Evolutionary conservation across 2,113 vertebrate genomes (phyloP), one percentile per base, ranked within the genome.

Genomic region (Panurus biarmicus): DNA sequence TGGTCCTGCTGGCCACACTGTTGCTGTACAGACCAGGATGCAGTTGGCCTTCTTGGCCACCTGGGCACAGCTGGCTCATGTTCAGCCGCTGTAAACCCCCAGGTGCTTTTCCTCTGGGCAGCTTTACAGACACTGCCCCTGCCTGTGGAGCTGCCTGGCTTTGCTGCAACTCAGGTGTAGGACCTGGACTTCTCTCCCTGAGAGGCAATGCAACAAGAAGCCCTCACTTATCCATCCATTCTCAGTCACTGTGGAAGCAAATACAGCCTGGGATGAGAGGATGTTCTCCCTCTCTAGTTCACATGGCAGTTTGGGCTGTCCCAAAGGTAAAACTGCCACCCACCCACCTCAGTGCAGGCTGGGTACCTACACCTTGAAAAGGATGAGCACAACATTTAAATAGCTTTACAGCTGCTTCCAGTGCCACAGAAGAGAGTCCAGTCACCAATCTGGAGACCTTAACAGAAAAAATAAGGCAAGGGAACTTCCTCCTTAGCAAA

Each of bases 301-400:
- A 38, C 4, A 1, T 0, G 5, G 33, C 3, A n/a, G 8, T n/a
- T 77, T 42, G 56, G 19, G 3, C 14, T 65, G 11, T 58, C 21
- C 24, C 45, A 38, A 17, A 25, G 36, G 36, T 20, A 57, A 50
- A 42, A 31, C 8, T 6, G 8, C 12, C 31, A 28, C 25, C 18
- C 12, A 14, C 5, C 4, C 1, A 0, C 12, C 4, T 4, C n/a
- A 33, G 12, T 12, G 15, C 4, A 12, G 6, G 4, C 3, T 25
- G 22, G 42, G 17, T 26, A 53, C 16, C 19, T 47, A 40, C 35
- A 17, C 25, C 50, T 76, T 73, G 47, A 23, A 51, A 85, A 29
- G 10, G 60, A 47, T 14, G 11, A 80, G 7, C 4, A 36, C 35
- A 67, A n/a, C 5, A 60, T 44, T 51, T 64, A 36, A 66, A 40